These are phyloP conservation scores for Bovichtus variegatus DNA, from an alignment of 2,797 vertebrate species.

Conservation along the genomic window DNA sequence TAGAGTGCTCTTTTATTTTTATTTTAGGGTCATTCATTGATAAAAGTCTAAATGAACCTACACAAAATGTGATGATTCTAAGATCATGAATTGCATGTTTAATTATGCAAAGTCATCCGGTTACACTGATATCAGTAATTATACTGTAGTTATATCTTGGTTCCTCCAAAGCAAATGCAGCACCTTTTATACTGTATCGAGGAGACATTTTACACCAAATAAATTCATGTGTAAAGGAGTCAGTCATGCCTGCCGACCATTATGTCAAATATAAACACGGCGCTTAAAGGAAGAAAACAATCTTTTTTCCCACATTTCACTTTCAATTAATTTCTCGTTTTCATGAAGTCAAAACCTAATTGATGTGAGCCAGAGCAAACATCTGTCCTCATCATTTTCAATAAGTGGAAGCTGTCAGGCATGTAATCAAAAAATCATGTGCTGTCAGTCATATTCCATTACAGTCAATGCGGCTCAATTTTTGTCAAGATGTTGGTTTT, in stretches of 20 bases:
- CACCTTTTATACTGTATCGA: conserved; percentile 18
- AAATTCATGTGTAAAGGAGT: conserved; percentile 45
- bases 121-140: conserved; percentile 34
- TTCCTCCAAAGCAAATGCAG: conserved; percentile 36
- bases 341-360: conserved; percentile 83
- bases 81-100: conserved; percentile 27
- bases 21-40: background rate
- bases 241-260: conserved; percentile 47
- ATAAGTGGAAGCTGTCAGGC: conserved; percentile 84
- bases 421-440: conserved; percentile 86
- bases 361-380: conserved; percentile 83
- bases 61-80: background rate
- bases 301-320: conserved; percentile 72
- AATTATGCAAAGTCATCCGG: conserved; percentile 19
- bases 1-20: accelerated
- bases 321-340: conserved; percentile 86
- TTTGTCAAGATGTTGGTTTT: conserved; percentile 69
- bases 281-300: conserved; percentile 60
- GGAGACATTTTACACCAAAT: conserved; percentile 40
- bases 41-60: background rate
- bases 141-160: conserved; percentile 12
- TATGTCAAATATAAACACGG: conserved; percentile 46
- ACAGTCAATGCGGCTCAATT: conserved; percentile 65
- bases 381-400: conserved; percentile 87
- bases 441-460: conserved; percentile 83